Conservation (phyloP, 2,797 vertebrate species). For the Brachyalestes nurse region DNA sequence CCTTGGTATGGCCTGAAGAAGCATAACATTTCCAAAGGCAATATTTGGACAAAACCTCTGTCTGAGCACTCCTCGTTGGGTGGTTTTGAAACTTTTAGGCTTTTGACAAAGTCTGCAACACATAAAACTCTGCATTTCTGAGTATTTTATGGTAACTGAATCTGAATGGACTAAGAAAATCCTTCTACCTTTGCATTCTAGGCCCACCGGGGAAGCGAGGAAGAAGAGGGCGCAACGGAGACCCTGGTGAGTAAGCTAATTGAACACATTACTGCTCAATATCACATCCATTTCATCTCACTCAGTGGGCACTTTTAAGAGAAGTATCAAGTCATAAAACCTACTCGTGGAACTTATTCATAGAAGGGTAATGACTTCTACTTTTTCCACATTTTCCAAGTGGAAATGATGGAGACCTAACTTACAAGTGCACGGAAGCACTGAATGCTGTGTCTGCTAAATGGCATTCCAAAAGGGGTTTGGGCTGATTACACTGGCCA, state of each 20-base stretch:
- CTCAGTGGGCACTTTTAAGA: slow-evolving; percentile 6
- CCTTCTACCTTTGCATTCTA: slow-evolving; percentile 68
- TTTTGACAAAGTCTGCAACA: slow-evolving; percentile 22
- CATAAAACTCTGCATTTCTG: slow-evolving; percentile 13
- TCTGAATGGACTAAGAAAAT: slow-evolving; percentile 53
- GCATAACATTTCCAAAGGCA: slow-evolving; percentile 54
- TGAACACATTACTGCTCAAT: slow-evolving; percentile 8
- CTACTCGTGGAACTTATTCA: slow-evolving; percentile 23
- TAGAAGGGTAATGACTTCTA: slow-evolving; percentile 35
- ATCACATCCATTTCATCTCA: slow-evolving; percentile 2
- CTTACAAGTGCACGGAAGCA: slow-evolving; percentile 41
- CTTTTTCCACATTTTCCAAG: slow-evolving; percentile 42
- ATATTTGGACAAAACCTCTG: slow-evolving; percentile 48
- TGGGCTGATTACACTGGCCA: slow-evolving; percentile 36
- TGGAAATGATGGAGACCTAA: slow-evolving; percentile 35
- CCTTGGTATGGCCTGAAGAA: slow-evolving; percentile 43
- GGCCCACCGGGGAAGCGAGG: slow-evolving; percentile 97
- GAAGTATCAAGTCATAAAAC: slow-evolving; percentile 37
- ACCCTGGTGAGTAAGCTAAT: slow-evolving; percentile 85
- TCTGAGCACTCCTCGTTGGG: slow-evolving; percentile 33
- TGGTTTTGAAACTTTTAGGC: slow-evolving; percentile 32
- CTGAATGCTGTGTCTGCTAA: slow-evolving; percentile 34
- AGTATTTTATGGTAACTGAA: slow-evolving; percentile 40
- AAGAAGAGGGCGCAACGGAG: slow-evolving; percentile 94
- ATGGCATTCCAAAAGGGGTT: slow-evolving; percentile 38